Evolutionary conservation across 2,888 invertebrate species (phyloP).

Genomic region (Eupithecia exiguata): DNA sequence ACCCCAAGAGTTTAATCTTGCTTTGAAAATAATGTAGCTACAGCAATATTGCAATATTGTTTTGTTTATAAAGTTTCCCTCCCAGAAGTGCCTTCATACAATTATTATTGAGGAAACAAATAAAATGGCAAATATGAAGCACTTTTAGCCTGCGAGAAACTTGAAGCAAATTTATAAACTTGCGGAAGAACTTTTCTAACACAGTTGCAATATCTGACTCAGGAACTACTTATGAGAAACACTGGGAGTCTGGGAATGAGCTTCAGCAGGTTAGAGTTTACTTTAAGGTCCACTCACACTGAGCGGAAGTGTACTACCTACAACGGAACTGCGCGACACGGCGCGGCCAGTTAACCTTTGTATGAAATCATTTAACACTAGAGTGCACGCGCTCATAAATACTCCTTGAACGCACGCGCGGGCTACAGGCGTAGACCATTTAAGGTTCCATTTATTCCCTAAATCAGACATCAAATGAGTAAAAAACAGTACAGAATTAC

Average conservation of each 20-base stretch:
- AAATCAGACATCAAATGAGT: too few relatives aligned
- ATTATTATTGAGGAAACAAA: slow-evolving; percentile 8
- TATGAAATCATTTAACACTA: too few relatives aligned
- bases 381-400: too few relatives aligned
- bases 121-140: slow-evolving; percentile 2
- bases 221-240: not conserved
- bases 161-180: not conserved
- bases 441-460: too few relatives aligned
- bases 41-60: not conserved
- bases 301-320: too few relatives aligned
- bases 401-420: too few relatives aligned
- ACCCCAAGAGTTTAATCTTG: slow-evolving; percentile 14
- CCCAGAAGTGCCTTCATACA: not conserved
- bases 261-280: not conserved
- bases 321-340: too few relatives aligned
- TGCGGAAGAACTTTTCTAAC: not conserved
- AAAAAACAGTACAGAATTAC: too few relatives aligned
- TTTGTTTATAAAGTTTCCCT: not conserved
- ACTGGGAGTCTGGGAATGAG: not conserved
- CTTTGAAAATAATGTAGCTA: slow-evolving; percentile 1
- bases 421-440: too few relatives aligned
- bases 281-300: too few relatives aligned
- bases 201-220: not conserved
- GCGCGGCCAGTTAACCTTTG: too few relatives aligned
- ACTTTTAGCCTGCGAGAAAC: not conserved